Percentiles rank a stretch among this genome's conserved stretches.
Evolutionary conservation across 1,140 invertebrate genomes (phyloP).

Genomic region (Diploscapter pachys): DNA sequence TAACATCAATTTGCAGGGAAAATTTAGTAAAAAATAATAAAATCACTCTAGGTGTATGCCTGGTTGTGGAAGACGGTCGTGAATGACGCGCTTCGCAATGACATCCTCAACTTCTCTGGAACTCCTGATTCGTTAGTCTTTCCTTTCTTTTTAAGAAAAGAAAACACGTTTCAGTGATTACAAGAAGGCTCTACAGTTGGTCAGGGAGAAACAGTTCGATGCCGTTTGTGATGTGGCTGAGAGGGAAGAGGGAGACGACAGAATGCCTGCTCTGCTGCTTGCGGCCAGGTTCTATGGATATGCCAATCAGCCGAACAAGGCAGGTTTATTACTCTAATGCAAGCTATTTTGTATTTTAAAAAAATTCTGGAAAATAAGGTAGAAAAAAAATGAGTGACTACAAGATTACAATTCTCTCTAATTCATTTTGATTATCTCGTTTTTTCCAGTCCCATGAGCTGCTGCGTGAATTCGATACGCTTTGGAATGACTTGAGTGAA

Average conservation of each 20-base stretch:
- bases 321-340: too few relatives aligned
- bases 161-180: slow-evolving; percentile 5
- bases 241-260: background rate
- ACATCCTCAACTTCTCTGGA: background rate
- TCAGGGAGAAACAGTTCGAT: slow-evolving; percentile 1
- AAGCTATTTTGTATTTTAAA: background rate
- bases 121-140: background rate
- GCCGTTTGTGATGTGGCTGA: background rate
- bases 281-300: slow-evolving; percentile 9
- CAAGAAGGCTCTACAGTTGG: background rate
- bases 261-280: background rate
- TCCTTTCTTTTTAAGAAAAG: background rate
- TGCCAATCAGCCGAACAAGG: background rate
- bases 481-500: background rate
- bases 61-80: slow-evolving; percentile 16
- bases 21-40: too few relatives aligned
- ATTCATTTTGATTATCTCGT: background rate
- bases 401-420: background rate
- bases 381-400: background rate
- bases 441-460: too few relatives aligned
- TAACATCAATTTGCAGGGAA: too few relatives aligned
- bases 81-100: slow-evolving; percentile 5
- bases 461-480: too few relatives aligned
- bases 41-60: background rate
- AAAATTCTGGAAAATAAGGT: background rate